Conservation (phyloP, 2,797 vertebrate species). For the Dendrocincla fuliginosa region DNA sequence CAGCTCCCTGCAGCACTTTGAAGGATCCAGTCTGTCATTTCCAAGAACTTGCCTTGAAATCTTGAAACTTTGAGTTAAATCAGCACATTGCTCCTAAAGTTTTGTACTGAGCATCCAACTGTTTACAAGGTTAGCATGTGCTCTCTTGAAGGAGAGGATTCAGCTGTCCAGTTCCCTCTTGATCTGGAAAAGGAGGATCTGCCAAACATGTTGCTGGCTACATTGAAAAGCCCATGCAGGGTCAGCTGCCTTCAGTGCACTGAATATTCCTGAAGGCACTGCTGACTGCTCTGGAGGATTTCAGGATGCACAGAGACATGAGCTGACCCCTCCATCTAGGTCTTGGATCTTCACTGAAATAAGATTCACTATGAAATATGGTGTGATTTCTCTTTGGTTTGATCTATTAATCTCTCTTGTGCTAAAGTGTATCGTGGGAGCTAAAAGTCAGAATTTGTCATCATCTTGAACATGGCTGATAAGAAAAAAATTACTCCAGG, state of each 20-base stretch:
- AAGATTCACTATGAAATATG: background rate
- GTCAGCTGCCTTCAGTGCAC: background rate
- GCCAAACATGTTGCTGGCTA: background rate
- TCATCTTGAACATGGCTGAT: background rate
- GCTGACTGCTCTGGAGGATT: background rate
- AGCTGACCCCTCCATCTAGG: background rate
- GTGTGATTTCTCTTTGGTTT: background rate
- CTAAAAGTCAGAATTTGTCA: background rate
- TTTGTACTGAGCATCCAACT: background rate
- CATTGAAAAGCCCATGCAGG: background rate
- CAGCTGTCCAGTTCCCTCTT: background rate
- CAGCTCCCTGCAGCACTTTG: background rate
- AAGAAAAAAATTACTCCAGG: background rate
- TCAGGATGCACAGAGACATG: background rate
- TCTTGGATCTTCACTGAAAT: background rate
- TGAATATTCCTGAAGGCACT: background rate
- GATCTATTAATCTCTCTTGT: background rate
- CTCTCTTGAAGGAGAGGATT: background rate
- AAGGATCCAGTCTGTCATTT: background rate
- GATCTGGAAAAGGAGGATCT: background rate
- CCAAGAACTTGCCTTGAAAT: background rate
- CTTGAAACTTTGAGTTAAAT: background rate
- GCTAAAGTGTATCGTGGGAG: background rate
- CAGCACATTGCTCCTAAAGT: background rate
- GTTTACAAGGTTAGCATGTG: background rate